Percentiles rank a stretch among this genome's conserved stretches.
phyloP scores from a whole-genome alignment of 2,113 vertebrate genomes.

The Crypturellus undulatus region DNA sequence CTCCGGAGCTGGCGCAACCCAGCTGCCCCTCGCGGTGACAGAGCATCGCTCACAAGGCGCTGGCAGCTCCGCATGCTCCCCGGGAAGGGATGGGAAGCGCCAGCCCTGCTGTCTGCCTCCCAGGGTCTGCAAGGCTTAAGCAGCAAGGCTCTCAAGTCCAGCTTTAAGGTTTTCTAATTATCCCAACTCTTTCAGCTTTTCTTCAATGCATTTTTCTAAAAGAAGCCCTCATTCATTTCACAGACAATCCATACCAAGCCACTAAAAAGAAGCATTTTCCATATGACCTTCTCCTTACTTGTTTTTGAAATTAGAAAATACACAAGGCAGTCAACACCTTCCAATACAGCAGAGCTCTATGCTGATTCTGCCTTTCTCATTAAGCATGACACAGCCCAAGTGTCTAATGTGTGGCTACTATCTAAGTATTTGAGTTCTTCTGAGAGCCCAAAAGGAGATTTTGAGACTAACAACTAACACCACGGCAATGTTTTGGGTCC shows the following conservation, averaged over 20 bases:
- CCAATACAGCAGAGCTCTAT: not conserved
- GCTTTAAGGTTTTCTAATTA: not conserved
- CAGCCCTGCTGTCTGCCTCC: too few species aligned
- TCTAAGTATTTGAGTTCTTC: not conserved
- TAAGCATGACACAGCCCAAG: not conserved
- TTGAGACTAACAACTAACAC: not conserved
- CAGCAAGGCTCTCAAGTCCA: not conserved
- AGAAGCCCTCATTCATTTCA: not conserved
- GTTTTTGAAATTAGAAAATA: not conserved
- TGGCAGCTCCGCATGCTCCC: not conserved
- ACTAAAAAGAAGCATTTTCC: not conserved
- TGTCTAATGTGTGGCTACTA: accelerated
- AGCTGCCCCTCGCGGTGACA: not conserved
- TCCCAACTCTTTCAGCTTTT: not conserved
- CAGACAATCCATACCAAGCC: not conserved
- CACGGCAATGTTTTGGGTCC: not conserved
- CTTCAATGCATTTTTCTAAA: not conserved
- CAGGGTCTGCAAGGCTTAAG: not conserved
- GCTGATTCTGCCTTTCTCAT: not conserved
- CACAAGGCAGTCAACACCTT: not conserved
- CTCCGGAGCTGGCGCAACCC: not conserved
- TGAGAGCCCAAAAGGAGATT: not conserved
- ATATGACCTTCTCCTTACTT: not conserved
- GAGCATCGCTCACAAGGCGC: not conserved
- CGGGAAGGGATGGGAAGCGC: not conserved